These are phyloP conservation scores for Arnoldichthys spilopterus DNA, from an alignment of 2,797 vertebrate species.

Conservation along the genomic window DNA sequence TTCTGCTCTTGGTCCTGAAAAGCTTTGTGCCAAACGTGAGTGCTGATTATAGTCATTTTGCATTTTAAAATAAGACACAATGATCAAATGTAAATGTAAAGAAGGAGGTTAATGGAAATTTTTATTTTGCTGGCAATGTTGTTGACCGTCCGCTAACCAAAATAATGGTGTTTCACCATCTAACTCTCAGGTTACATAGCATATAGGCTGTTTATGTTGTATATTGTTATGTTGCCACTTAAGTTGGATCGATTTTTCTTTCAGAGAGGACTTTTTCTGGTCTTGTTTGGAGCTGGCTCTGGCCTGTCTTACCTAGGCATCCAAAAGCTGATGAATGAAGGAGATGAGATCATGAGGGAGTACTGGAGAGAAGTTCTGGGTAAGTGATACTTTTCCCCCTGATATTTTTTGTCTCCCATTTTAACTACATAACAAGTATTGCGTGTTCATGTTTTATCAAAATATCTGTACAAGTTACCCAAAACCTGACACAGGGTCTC, in stretches of 20 bases:
- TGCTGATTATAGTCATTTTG: not conserved
- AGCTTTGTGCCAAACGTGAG: constrained; percentile 57
- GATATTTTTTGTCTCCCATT: not conserved
- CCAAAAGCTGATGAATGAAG: constrained; percentile 55
- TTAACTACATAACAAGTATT: not conserved
- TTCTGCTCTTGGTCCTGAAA: constrained; percentile 58
- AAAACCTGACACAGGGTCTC: not conserved
- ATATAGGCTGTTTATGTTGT: no score
- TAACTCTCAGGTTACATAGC: not conserved
- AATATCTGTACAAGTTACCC: no score
- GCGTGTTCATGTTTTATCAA: not conserved
- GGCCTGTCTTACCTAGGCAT: constrained; percentile 57
- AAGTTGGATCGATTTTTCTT: not conserved
- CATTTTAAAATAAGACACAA: not conserved
- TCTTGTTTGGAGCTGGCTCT: constrained; percentile 51
- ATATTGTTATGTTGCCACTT: not conserved
- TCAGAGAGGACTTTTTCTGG: constrained; percentile 57
- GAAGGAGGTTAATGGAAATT: no score
- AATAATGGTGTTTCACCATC: not conserved
- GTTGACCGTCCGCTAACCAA: no score
- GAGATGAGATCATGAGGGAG: constrained; percentile 50
- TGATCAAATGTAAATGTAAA: no score
- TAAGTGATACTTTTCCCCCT: constrained; percentile 65
- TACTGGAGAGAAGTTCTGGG: constrained; percentile 76
- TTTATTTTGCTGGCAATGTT: not conserved